phyloP scores from a whole-genome alignment of 2,888 invertebrate genomes.

The Ashinkailepas kermadecensis region DNA sequence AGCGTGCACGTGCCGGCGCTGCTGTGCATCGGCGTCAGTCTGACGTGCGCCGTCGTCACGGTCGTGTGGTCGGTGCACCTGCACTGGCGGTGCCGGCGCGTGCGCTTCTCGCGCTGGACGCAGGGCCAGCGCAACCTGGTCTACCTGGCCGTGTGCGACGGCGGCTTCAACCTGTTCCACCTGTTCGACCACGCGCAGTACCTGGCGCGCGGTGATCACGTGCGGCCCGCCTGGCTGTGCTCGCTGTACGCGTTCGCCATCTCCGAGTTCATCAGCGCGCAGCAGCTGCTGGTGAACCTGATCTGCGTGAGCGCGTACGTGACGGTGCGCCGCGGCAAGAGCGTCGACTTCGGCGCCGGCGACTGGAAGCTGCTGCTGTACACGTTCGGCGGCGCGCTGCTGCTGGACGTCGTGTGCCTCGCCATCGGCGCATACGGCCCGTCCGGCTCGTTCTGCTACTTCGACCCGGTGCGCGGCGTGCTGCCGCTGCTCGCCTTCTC shows the following conservation, averaged over 20 bases:
- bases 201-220: background rate
- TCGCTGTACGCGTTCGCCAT: constrained; percentile 2
- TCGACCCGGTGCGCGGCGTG: background rate
- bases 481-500: background rate
- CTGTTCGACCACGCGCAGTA: constrained; percentile 15
- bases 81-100: background rate
- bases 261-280: constrained; percentile 6
- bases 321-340: background rate
- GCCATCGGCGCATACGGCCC: background rate
- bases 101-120: background rate
- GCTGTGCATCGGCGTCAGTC: background rate
- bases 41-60: background rate
- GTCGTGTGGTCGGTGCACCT: background rate
- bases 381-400: background rate
- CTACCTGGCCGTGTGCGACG: constrained; percentile 14
- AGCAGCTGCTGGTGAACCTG: constrained; percentile 4
- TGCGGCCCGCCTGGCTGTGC: constrained; percentile 3
- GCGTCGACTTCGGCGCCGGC: background rate
- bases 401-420: background rate
- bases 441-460: constrained; percentile 21
- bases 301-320: background rate
- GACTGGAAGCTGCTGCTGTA: background rate
- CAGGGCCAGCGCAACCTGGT: constrained; percentile 5
- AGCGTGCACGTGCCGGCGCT: constrained; percentile 1
- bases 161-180: constrained; percentile 11